Percentiles rank a stretch among this genome's conserved stretches.
These are phyloP conservation scores for Xiphophorus birchmanni DNA, from an alignment of 2,797 vertebrate species.

Conservation along the genomic window DNA sequence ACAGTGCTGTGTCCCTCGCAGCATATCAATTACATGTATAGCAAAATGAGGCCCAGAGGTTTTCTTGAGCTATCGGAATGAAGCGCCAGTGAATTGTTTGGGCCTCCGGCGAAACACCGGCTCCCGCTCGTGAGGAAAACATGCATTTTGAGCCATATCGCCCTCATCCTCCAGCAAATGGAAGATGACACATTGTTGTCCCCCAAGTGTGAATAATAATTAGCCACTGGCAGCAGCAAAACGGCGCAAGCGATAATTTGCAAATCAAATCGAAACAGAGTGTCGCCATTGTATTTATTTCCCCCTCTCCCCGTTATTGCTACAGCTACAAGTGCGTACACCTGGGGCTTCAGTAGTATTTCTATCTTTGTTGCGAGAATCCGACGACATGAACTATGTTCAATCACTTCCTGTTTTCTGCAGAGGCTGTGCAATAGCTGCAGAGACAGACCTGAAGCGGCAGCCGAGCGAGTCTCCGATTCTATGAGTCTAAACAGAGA, in stretches of 20 bases:
- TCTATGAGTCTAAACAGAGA: constrained; percentile 5
- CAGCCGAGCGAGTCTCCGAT: constrained; percentile 28
- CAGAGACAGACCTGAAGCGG: constrained; percentile 43
- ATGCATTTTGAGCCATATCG: constrained; percentile 52
- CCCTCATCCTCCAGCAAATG: constrained; percentile 66
- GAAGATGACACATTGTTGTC: constrained; percentile 66
- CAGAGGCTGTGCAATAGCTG: constrained; percentile 34
- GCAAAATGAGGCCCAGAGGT: constrained; percentile 28
- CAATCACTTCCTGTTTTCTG: constrained; percentile 27
- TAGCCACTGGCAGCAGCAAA: constrained; percentile 54
- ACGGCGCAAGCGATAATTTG: constrained; percentile 63
- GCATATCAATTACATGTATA: constrained; percentile 36
- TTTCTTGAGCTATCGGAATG: constrained; percentile 45
- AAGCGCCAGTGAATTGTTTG: constrained; percentile 57
- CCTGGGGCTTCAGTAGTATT: constrained; percentile 42
- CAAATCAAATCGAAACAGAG: constrained; percentile 68
- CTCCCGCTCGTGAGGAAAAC: constrained; percentile 48
- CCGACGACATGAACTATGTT: constrained; percentile 24
- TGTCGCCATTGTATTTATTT: constrained; percentile 49
- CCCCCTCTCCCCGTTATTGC: constrained; percentile 30
- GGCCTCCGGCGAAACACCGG: constrained; percentile 44
- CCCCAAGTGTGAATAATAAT: constrained; percentile 69
- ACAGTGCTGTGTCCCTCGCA: constrained; percentile 10
- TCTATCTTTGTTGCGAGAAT: constrained; percentile 32
- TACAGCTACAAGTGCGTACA: constrained; percentile 48